Percentiles rank a stretch among this genome's conserved stretches.
Evolutionary conservation across 2,888 invertebrate species (phyloP).

Genomic region (Nomada fabriciana): DNA sequence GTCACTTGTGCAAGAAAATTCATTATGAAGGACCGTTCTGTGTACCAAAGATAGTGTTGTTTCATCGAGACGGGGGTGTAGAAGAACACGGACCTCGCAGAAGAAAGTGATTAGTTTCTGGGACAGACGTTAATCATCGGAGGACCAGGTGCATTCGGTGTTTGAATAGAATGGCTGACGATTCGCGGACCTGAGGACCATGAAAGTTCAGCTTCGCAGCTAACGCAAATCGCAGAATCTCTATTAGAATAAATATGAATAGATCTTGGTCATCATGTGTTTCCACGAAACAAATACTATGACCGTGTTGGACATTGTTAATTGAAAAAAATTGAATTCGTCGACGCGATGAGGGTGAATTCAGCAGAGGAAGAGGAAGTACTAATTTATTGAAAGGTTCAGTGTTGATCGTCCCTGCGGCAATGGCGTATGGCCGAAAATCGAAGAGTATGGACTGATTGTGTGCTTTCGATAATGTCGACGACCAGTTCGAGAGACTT

Average conservation of each 20-base stretch:
- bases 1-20: background rate
- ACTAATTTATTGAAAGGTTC: constrained; percentile 32
- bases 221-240: background rate
- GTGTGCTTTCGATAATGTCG: constrained; percentile 45
- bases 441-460: constrained; percentile 39
- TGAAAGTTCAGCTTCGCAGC: background rate
- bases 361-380: constrained; percentile 5
- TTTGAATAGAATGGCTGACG: background rate
- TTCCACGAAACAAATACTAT: background rate
- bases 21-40: constrained; percentile 23
- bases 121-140: background rate
- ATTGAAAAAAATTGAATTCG: background rate
- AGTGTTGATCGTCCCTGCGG: constrained; percentile 4
- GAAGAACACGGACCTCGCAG: background rate
- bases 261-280: background rate
- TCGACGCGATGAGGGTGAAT: constrained; percentile 32
- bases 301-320: background rate
- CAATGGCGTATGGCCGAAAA: constrained; percentile 40
- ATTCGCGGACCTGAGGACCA: background rate
- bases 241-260: background rate
- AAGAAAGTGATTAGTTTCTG: constrained; percentile 5
- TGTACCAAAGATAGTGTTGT: constrained; percentile 42
- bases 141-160: background rate
- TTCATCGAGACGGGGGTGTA: constrained; percentile 6
- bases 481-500: constrained; percentile 39